phyloP scores from a whole-genome alignment of 1,140 invertebrate genomes.

The Colletes gigas region DNA sequence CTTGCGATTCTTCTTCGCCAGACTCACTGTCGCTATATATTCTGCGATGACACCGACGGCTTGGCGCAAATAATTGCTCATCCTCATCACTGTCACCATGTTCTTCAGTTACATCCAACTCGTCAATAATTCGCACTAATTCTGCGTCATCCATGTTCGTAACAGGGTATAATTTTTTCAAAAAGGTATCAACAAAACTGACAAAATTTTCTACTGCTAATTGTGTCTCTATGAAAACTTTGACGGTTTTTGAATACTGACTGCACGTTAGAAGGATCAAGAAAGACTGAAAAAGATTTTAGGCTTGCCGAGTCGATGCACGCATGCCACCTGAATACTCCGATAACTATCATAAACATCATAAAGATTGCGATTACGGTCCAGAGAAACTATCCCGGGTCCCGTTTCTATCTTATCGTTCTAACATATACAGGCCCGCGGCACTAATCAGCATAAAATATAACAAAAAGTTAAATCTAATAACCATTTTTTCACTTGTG shows the following conservation, averaged over 20 bases:
- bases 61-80: not conserved
- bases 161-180: constrained; percentile 15
- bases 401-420: constrained; percentile 19
- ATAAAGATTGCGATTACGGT: too few species aligned
- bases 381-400: not conserved
- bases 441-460: constrained; percentile 29
- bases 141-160: constrained; percentile 28
- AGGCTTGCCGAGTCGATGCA: constrained; percentile 32
- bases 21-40: constrained; percentile 10
- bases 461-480: constrained; percentile 26
- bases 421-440: constrained; percentile 17
- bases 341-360: too few species aligned
- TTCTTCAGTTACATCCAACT: constrained; percentile 1
- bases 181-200: constrained; percentile 15
- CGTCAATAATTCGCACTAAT: constrained; percentile 23
- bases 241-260: constrained; percentile 25
- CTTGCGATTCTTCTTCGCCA: not conserved
- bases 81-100: constrained; percentile 23
- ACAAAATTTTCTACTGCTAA: constrained; percentile 25
- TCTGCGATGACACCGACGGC: not conserved
- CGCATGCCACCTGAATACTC: not conserved
- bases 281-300: constrained; percentile 37
- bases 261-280: constrained; percentile 30
- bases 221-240: constrained; percentile 27
- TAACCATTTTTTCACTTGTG: constrained; percentile 28